phyloP scores from a whole-genome alignment of 2,888 invertebrate genomes.

The Pantelozetes paolii region DNA sequence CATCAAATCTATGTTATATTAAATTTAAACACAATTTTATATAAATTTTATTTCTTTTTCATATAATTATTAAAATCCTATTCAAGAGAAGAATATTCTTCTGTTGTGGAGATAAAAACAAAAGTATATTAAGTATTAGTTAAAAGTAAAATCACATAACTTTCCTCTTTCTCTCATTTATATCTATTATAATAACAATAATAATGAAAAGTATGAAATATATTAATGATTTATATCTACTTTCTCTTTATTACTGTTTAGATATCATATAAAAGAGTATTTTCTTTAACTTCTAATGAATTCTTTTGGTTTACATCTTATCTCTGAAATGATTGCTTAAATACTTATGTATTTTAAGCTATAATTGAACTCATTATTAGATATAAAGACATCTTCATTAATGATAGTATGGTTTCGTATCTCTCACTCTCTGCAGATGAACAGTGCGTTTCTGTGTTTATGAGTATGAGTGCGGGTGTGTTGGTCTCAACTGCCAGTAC shows the following conservation, averaged over 20 bases:
- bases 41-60: too few species aligned
- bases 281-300: constrained; percentile 1
- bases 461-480: background rate
- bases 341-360: constrained; percentile 6
- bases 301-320: constrained; percentile 4
- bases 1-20: too few species aligned
- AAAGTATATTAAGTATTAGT: background rate
- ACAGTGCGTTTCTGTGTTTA: constrained; percentile 3
- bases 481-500: background rate
- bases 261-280: background rate
- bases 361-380: constrained; percentile 28
- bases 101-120: background rate
- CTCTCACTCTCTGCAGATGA: too few species aligned
- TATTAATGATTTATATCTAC: background rate
- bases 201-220: background rate
- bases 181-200: background rate
- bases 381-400: constrained; percentile 35
- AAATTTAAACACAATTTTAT: too few species aligned
- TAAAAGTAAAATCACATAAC: background rate
- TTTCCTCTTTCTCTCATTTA: too few species aligned
- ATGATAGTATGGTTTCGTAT: background rate
- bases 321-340: constrained; percentile 22
- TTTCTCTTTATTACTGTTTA: background rate
- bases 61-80: constrained; percentile 19
- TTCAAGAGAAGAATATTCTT: background rate